These are phyloP conservation scores for Coranthus polyacanthus DNA, from an alignment of 2,797 vertebrate species.

Conservation along the genomic window DNA sequence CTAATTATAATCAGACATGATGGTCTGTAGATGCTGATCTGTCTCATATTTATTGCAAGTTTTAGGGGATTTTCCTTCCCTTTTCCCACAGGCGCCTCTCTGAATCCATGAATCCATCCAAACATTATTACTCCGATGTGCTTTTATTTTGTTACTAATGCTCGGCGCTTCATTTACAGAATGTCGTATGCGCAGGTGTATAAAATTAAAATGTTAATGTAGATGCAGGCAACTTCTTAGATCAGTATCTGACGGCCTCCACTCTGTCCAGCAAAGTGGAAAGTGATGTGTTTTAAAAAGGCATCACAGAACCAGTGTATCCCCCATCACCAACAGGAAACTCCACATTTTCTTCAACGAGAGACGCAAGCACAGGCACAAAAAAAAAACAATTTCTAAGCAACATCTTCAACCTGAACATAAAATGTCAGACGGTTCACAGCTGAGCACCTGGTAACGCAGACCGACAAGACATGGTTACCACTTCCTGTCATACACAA, in stretches of 20 bases:
- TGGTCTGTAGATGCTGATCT: not conserved
- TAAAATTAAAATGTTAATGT: conserved; percentile 3
- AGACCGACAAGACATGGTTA: conserved; percentile 10
- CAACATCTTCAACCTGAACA: conserved; percentile 28
- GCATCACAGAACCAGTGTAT: conserved; percentile 2
- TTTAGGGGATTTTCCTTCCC: conserved; percentile 12
- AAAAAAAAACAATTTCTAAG: conserved; percentile 14
- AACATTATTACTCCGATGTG: conserved; percentile 38
- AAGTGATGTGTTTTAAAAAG: conserved; percentile 3
- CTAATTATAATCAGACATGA: not conserved
- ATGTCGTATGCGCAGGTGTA: conserved; percentile 13
- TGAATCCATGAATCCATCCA: conserved; percentile 12
- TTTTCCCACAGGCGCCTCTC: conserved; percentile 8
- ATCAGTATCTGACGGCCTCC: conserved; percentile 33
- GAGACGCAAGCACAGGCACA: conserved; percentile 49
- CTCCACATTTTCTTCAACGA: conserved; percentile 4
- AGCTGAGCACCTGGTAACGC: conserved; percentile 54
- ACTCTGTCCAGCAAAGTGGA: conserved; percentile 76
- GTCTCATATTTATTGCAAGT: not conserved
- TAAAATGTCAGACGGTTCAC: not conserved
- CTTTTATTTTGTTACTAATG: conserved; percentile 31
- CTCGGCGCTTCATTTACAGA: not conserved
- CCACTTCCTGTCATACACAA: conserved; percentile 51
- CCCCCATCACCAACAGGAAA: conserved; percentile 38
- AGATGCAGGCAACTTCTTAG: conserved; percentile 9